These are phyloP conservation scores for Datnioides undecimradiatus DNA, from an alignment of 2,113 vertebrate genomes.

Conservation along the genomic window DNA sequence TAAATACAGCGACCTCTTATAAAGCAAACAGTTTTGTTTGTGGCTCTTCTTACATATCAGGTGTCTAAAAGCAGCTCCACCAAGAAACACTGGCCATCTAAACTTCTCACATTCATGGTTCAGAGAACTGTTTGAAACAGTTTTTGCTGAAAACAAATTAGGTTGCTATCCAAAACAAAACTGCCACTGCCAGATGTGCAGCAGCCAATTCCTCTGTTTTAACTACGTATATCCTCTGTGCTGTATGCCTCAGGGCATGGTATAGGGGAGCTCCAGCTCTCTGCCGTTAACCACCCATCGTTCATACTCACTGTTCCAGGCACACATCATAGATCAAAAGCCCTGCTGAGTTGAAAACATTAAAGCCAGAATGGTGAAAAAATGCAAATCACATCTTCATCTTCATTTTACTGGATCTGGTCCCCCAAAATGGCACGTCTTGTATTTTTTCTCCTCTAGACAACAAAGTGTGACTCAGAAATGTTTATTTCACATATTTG, in stretches of 20 bases:
- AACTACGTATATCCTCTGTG: slow-evolving; percentile 21
- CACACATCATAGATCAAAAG: slow-evolving; percentile 40
- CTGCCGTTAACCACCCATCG: slow-evolving; percentile 64
- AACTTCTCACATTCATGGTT: not conserved
- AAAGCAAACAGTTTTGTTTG: no score
- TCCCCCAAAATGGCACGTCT: slow-evolving; percentile 9
- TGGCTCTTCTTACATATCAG: not conserved
- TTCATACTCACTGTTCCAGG: slow-evolving; percentile 52
- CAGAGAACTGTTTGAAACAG: not conserved
- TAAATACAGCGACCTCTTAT: no score
- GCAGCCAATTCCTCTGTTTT: slow-evolving; percentile 14
- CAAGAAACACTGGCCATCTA: no score
- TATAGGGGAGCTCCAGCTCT: slow-evolving; percentile 51
- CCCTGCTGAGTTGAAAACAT: slow-evolving; percentile 45
- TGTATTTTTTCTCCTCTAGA: slow-evolving; percentile 18
- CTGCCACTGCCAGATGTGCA: not conserved
- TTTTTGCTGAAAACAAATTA: not conserved
- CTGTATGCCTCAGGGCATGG: slow-evolving; percentile 10
- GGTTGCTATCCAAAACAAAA: not conserved
- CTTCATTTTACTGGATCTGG: slow-evolving; percentile 17
- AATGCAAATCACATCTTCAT: slow-evolving; percentile 54
- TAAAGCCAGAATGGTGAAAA: slow-evolving; percentile 56
- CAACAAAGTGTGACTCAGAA: slow-evolving; percentile 52
- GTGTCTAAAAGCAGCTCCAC: no score
- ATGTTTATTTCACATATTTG: slow-evolving; percentile 38